Evolutionary conservation across 2,797 vertebrate genomes (phyloP), one percentile per base, ranked within the genome.

Genomic region (Syngnathus acus): DNA sequence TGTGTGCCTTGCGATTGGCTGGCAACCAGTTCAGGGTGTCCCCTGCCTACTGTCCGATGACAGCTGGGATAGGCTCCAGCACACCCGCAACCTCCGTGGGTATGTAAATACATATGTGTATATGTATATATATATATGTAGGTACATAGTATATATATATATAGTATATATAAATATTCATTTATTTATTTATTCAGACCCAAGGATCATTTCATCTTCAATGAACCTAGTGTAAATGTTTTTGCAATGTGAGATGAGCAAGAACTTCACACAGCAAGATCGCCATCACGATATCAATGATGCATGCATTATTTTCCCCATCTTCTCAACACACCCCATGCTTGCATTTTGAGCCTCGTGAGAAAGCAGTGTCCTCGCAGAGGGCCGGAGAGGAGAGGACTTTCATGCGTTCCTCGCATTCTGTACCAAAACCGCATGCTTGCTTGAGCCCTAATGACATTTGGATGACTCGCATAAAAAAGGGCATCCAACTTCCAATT

Each of bases 381-480:
- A 73, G 69, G 71, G 77, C 72, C 77, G 51, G 72, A 72, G 74
- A 78, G 78, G 23, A 66, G 77, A 75, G 65, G 68, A 76, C 68
- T 16, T 67, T 70, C 75, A 75, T 63, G 79, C 81, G 77, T 87
- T 85, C 82, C 74, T 81, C 72, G 71, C 83, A 88, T 85, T 83
- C 82, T 84, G 67, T 72, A 74, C 69, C 68, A 19, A 73, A 84
- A 86, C 84, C 85, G 86, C 87, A 86, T 84, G 84, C 73, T 64
- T 72, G 80, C 66, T 78, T 83, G 48, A 80, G 77, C 73, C 62
- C 64, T 89, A 87, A 87, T 87, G 86, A 86, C 85, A 83, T 88
- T 78, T 82, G 86, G 77, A 88, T 87, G 86, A 90, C 85, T 88
- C 68, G 74, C 75, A 78, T 86, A 72, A 82, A 80, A 45, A 58